A percentile compares a stretch with the other conserved stretches of the same genome.
Evolutionary conservation across 2,888 invertebrate species (phyloP).

Genomic region (Selenia dentaria): DNA sequence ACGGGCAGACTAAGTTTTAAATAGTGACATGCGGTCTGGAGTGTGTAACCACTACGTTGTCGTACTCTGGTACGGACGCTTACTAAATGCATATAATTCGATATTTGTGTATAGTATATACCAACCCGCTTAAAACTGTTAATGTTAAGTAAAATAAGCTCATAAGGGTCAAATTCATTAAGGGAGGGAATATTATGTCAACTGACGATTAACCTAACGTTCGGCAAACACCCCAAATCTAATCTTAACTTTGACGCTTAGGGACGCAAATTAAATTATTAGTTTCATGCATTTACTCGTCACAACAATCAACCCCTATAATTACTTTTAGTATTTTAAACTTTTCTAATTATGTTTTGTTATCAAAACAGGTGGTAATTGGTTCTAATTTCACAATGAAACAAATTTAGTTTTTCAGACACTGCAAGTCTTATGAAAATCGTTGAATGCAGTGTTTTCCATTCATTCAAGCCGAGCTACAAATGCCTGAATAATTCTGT

Average conservation of each 20-base stretch:
- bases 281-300: slow-evolving; percentile 1
- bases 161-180: slow-evolving; percentile 17
- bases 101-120: slow-evolving; percentile 10
- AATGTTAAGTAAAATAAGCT: too few relatives aligned
- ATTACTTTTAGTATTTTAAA: background rate
- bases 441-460: background rate
- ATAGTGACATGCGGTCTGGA: too few relatives aligned
- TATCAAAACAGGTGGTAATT: background rate
- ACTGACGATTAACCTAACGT: slow-evolving; percentile 14
- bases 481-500: slow-evolving; percentile 4
- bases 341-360: background rate
- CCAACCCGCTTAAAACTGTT: too few relatives aligned
- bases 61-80: too few relatives aligned
- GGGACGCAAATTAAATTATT: slow-evolving; percentile 11
- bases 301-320: background rate
- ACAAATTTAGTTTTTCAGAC: background rate
- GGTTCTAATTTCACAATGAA: background rate
- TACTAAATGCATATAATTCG: background rate
- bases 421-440: background rate
- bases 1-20: too few relatives aligned
- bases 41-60: too few relatives aligned
- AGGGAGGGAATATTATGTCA: slow-evolving; percentile 11
- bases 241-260: slow-evolving; percentile 14
- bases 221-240: slow-evolving; percentile 9
- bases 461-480: background rate